These are phyloP conservation scores for Barbus barbus DNA, from an alignment of 2,113 vertebrate genomes.

Conservation along the genomic window DNA sequence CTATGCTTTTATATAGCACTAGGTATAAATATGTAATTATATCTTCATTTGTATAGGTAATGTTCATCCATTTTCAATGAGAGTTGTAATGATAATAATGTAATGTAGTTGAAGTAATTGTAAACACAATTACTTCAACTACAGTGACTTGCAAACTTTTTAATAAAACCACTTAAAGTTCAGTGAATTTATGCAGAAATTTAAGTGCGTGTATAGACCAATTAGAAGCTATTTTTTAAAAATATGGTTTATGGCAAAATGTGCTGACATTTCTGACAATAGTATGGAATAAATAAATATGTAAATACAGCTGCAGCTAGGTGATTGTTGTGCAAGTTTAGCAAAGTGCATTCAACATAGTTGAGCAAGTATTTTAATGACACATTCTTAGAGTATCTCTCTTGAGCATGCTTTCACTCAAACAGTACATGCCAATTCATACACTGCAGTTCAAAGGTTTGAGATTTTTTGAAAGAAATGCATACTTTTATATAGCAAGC, in stretches of 20 bases:
- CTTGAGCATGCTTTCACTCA: background rate
- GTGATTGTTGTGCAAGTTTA: background rate
- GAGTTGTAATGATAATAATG: slow-evolving; percentile 60
- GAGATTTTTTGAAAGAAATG: background rate
- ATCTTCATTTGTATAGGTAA: background rate
- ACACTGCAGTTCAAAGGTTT: background rate
- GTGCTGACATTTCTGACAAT: slow-evolving; percentile 8
- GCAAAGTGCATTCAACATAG: background rate
- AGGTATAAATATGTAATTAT: background rate
- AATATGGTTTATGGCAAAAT: background rate
- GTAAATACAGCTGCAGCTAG: background rate
- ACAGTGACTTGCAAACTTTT: background rate
- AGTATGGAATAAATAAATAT: background rate
- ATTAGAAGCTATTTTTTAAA: background rate
- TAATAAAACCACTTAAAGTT: slow-evolving; percentile 4
- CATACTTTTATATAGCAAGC: background rate
- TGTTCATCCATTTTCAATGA: slow-evolving; percentile 49
- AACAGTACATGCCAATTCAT: background rate
- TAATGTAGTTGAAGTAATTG: too few relatives aligned
- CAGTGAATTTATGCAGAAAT: background rate
- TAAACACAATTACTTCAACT: slow-evolving; percentile 59
- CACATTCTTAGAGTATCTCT: background rate
- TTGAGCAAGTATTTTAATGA: background rate
- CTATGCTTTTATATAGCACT: background rate
- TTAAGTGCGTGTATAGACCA: background rate